A percentile compares a stretch with the other conserved stretches of the same genome.
phyloP scores from a whole-genome alignment of 2,113 vertebrate genomes.

The Probosciger aterrimus region DNA sequence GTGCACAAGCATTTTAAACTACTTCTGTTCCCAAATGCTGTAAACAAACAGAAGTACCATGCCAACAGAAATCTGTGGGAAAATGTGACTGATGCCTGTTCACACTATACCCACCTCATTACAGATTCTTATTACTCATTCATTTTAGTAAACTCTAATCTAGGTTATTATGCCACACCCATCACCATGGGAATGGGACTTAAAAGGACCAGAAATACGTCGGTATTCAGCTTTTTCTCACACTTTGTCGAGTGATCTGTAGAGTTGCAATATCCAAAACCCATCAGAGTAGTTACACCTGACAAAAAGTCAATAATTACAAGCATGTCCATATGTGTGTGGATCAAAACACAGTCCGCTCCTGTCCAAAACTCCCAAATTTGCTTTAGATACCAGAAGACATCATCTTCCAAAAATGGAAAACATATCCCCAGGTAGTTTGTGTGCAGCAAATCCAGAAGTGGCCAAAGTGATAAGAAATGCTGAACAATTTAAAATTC shows the following conservation, averaged over 20 bases:
- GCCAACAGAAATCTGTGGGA: conserved; percentile 56
- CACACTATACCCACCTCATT: conserved; percentile 12
- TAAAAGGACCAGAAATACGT: conserved; percentile 6
- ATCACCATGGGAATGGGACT: conserved; percentile 15
- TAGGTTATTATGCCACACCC: conserved; percentile 54
- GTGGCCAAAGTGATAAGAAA: not conserved
- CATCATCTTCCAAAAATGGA: not conserved
- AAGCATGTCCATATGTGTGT: not conserved
- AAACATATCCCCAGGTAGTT: not conserved
- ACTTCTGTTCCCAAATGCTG: not conserved
- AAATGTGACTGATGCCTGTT: not conserved
- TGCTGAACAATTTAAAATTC: not conserved
- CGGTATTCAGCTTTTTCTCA: conserved; percentile 4
- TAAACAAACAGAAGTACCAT: not conserved
- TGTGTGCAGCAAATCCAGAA: not conserved
- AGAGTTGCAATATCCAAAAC: not conserved
- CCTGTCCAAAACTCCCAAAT: not conserved
- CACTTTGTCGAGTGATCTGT: not conserved
- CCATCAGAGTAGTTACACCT: not conserved
- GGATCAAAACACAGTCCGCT: not conserved
- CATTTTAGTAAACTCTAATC: not conserved
- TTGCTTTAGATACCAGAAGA: not conserved
- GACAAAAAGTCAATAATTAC: not conserved
- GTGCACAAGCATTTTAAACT: not conserved
- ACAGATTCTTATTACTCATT: conserved; percentile 37